Evolutionary conservation across 2,113 vertebrate genomes (phyloP), one percentile per base, ranked within the genome.

Genomic region (Thermophis baileyi): DNA sequence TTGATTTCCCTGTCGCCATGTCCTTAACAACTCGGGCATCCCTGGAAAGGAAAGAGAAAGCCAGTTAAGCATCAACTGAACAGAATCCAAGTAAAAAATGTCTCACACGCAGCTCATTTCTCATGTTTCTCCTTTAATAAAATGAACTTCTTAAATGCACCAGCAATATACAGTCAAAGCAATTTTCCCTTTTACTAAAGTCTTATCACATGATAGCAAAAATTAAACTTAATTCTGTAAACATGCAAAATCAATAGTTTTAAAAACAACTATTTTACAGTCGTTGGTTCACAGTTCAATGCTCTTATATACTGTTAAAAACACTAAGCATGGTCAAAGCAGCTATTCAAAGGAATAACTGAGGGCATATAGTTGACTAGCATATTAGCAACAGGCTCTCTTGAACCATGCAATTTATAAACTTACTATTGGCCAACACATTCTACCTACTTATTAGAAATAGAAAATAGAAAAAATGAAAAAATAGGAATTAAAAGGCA

Each of bases 21-120:
- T 99, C 99, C 98, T 99, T 99, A 89, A 99, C 99, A 96, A 99
- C 99, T 4, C 99, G 98, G 4, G 99, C 99, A 74, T 99, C 99
- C 96, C 99, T 98, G 92, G 49, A 98, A 95, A 94, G 97, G 92
- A 98, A 98, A 96, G 95, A 69, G 60, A 94, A 90, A 69, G n/a
- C 20, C 91, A 89, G 92, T 11, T 98, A 53, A 96, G 96, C 63
- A 55, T 95, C 91, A 4, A 46, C 14, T 4, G 89, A 91, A 14
- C 91, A 27, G 7, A 4, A 44, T 50, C 44, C 0, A 2, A 90
- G 50, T 11, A 24, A 94, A 94, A 97, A 97, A 90, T 92, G 96
- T 95, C 94, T 96, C 92, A 95, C 55, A 93, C 93, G 96, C 95
- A 96, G 95, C 95, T 96, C 81, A 96, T 92, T 94, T 91, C 46